These are phyloP conservation scores for Thecophora atra DNA, from an alignment of 2,888 invertebrate species.

Conservation along the genomic window DNA sequence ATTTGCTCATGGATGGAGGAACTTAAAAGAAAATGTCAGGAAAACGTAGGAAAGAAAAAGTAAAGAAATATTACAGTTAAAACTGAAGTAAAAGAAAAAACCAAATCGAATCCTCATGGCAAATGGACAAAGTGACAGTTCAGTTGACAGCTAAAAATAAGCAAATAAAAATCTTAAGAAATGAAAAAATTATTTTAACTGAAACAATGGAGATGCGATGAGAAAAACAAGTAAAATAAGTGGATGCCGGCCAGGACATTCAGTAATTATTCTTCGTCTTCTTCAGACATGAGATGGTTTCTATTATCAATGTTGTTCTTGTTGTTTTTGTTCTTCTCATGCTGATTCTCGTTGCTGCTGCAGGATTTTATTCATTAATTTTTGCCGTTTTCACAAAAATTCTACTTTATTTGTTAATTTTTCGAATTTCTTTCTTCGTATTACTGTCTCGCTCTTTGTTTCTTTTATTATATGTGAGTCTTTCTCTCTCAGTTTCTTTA, in stretches of 20 bases:
- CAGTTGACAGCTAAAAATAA: slow-evolving; percentile 33
- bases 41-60: neutral
- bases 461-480: neutral
- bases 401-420: slow-evolving; percentile 40
- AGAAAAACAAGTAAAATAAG: slow-evolving; percentile 19
- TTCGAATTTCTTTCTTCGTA: neutral
- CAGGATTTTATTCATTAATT: slow-evolving; percentile 55
- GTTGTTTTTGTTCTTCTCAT: slow-evolving; percentile 29
- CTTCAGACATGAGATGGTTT: slow-evolving; percentile 7
- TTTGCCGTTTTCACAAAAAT: slow-evolving; percentile 59
- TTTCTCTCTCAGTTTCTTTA: neutral
- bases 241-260: slow-evolving; percentile 16
- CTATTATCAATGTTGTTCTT: neutral
- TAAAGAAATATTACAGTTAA: neutral
- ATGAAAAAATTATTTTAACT: slow-evolving; percentile 14
- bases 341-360: neutral
- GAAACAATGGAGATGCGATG: slow-evolving; percentile 1
- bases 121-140: slow-evolving; percentile 28
- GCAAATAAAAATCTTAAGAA: slow-evolving; percentile 21
- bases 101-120: neutral
- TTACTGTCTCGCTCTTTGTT: neutral
- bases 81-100: neutral
- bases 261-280: slow-evolving; percentile 52
- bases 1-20: neutral
- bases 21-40: neutral